A percentile compares a stretch with the other conserved stretches of the same genome.
Evolutionary conservation across 1,140 invertebrate genomes (phyloP).

Genomic region (Drosophila bifasciata): DNA sequence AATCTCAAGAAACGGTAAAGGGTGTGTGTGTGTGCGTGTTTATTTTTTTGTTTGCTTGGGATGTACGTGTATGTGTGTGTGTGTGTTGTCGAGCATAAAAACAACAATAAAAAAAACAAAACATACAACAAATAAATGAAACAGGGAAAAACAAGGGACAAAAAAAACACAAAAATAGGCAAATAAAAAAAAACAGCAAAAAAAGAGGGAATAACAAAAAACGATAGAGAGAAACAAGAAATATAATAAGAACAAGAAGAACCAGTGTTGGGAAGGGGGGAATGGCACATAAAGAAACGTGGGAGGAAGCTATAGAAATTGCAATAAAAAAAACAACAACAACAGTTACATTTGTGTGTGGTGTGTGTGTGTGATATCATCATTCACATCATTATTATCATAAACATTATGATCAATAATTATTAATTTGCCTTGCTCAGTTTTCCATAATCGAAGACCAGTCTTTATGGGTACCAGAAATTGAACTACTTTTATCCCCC

Average conservation of each 20-base stretch:
- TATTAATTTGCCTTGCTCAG: too few relatives aligned
- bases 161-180: slow-evolving; percentile 14
- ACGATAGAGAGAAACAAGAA: slow-evolving; percentile 19
- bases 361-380: slow-evolving; percentile 6
- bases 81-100: slow-evolving; percentile 33
- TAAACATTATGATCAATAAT: not conserved
- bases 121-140: slow-evolving; percentile 27
- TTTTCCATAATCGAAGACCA: too few relatives aligned
- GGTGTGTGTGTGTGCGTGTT: slow-evolving; percentile 15
- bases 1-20: slow-evolving; percentile 34
- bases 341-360: not conserved
- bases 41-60: slow-evolving; percentile 35
- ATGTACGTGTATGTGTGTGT: slow-evolving; percentile 5
- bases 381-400: slow-evolving; percentile 14
- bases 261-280: not conserved
- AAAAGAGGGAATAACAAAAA: slow-evolving; percentile 27
- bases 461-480: too few relatives aligned
- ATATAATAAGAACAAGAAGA: slow-evolving; percentile 11
- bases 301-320: slow-evolving; percentile 28
- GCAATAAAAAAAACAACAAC: slow-evolving; percentile 40
- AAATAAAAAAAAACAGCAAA: slow-evolving; percentile 2
- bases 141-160: slow-evolving; percentile 13
- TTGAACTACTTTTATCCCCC: not conserved
- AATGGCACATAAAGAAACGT: not conserved
- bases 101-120: slow-evolving; percentile 52